phyloP scores from a whole-genome alignment of 1,140 invertebrate genomes.

The Ceratosolen solmsi region DNA sequence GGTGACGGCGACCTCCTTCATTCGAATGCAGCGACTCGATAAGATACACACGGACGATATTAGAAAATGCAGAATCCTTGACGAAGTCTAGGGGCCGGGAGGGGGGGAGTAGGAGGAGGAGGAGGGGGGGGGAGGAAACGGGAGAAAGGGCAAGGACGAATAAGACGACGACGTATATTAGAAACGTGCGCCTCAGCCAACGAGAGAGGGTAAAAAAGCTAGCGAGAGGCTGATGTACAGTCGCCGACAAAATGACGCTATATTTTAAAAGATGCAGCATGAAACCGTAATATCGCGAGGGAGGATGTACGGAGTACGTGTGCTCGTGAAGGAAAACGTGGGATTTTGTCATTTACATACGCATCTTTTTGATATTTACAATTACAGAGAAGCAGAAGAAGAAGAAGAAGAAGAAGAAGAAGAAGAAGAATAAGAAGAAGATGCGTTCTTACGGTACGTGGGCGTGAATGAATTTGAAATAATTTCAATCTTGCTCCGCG shows the following conservation, averaged over 20 bases:
- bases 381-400: no score
- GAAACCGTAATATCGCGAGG: neutral
- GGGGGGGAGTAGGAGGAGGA: neutral
- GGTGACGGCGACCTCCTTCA: neutral
- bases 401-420: no score
- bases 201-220: neutral
- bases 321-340: no score
- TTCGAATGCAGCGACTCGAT: conserved; percentile 4
- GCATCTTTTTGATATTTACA: no score
- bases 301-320: neutral
- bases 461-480: no score
- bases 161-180: conserved; percentile 16
- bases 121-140: neutral
- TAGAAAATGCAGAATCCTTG: conserved; percentile 25
- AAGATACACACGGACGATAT: conserved; percentile 7
- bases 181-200: neutral
- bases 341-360: no score
- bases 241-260: neutral
- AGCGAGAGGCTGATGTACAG: neutral
- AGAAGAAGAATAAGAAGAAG: no score
- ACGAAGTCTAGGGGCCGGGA: neutral
- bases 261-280: neutral
- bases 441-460: no score
- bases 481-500: no score
- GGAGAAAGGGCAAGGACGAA: neutral